Conservation (phyloP, 1,140 invertebrate genomes). For the Antheraea mylitta region DNA sequence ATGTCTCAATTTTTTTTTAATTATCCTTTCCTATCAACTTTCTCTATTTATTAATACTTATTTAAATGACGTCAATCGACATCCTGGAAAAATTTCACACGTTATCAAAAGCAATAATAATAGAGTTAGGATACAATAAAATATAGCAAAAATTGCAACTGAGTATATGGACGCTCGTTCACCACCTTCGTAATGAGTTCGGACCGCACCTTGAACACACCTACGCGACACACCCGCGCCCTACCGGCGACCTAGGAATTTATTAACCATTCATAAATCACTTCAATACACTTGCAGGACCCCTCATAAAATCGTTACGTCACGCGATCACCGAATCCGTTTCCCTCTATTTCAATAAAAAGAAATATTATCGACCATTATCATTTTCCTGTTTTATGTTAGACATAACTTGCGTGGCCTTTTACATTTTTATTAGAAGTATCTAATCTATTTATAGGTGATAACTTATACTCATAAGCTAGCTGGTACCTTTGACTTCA, state of each 20-base stretch:
- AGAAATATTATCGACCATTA: neutral
- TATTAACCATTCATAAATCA: constrained; percentile 70
- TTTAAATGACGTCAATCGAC: no score
- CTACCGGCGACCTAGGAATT: constrained; percentile 46
- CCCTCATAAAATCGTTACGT: constrained; percentile 51
- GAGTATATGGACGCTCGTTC: neutral
- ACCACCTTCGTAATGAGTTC: constrained; percentile 6
- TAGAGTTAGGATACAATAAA: neutral
- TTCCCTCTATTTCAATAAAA: constrained; percentile 26
- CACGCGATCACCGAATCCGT: constrained; percentile 41
- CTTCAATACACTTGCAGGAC: constrained; percentile 51
- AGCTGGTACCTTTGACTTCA: no score
- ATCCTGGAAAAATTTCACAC: no score
- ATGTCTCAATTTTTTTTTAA: no score
- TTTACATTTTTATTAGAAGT: no score
- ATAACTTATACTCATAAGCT: no score
- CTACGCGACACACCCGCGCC: constrained; percentile 37
- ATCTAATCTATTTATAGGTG: no score
- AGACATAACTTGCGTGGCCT: neutral
- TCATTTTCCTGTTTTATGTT: neutral
- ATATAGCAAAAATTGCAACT: neutral
- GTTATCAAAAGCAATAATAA: no score
- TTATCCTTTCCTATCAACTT: no score
- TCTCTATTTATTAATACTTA: no score
- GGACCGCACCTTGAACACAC: constrained; percentile 15